Evolutionary conservation across 1,140 invertebrate species (phyloP).

Genomic region (Oedothorax gibbosus): DNA sequence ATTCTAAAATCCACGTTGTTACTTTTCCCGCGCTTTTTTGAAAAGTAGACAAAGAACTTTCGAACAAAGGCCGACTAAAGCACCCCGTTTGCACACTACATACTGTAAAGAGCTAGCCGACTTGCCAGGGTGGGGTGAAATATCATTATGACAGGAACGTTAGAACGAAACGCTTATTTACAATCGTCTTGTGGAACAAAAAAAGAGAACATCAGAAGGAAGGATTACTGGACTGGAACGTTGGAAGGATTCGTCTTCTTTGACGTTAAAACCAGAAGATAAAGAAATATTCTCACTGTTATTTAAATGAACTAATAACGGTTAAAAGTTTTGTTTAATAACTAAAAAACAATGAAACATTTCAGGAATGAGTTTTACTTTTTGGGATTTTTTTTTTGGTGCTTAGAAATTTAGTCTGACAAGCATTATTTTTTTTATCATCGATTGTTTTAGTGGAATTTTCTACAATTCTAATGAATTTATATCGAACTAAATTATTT

Average conservation of each 20-base stretch:
- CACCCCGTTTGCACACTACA: no score
- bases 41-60: not conserved
- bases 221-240: conserved; percentile 28
- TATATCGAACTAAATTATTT: no score
- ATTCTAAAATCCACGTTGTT: not conserved
- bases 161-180: conserved; percentile 14
- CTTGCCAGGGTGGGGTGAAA: not conserved
- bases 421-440: no score
- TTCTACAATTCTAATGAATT: no score
- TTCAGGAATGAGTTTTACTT: not conserved
- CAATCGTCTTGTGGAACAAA: not conserved
- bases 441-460: no score
- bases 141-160: conserved; percentile 4
- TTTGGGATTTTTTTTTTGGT: no score
- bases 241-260: not conserved
- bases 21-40: not conserved
- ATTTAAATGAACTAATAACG: not conserved
- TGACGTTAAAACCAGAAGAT: not conserved
- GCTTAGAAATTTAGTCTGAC: no score
- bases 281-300: not conserved
- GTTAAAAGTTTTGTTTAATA: not conserved
- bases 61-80: no score
- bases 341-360: not conserved
- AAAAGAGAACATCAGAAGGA: not conserved
- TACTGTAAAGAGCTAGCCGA: not conserved